These are phyloP conservation scores for Ophion obscuratus DNA, from an alignment of 2,888 invertebrate species.

Conservation along the genomic window DNA sequence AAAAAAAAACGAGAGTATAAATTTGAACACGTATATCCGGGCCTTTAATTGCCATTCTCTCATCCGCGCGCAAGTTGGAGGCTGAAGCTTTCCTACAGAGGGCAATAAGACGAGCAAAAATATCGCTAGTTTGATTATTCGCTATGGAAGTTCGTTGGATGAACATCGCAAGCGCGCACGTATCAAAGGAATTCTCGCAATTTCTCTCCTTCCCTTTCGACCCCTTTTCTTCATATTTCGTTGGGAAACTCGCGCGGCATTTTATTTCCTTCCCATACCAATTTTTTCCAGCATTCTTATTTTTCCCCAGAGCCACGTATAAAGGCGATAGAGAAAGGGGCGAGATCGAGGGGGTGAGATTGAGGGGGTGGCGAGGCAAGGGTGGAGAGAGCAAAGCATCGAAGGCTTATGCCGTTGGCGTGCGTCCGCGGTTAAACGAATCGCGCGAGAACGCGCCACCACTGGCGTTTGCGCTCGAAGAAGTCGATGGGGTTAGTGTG, in stretches of 20 bases:
- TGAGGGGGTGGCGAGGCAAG: neutral
- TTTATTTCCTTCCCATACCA: slow-evolving; percentile 29
- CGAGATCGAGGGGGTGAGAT: slow-evolving; percentile 1
- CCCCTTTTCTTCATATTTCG: slow-evolving; percentile 52
- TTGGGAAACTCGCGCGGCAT: slow-evolving; percentile 46
- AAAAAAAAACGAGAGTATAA: slow-evolving; percentile 3
- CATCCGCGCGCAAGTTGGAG: slow-evolving; percentile 1
- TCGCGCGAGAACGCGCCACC: slow-evolving; percentile 67
- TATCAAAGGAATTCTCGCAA: slow-evolving; percentile 51
- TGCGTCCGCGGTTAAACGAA: slow-evolving; percentile 68
- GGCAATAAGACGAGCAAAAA: neutral
- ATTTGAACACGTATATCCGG: slow-evolving; percentile 1
- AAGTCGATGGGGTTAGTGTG: slow-evolving; percentile 7
- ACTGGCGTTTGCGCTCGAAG: slow-evolving; percentile 33
- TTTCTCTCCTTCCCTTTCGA: slow-evolving; percentile 36
- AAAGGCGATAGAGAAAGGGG: slow-evolving; percentile 16
- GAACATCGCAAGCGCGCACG: slow-evolving; percentile 13
- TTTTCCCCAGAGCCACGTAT: slow-evolving; percentile 42
- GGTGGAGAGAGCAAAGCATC: slow-evolving; percentile 13
- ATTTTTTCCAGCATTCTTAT: slow-evolving; percentile 61
- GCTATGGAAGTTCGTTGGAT: slow-evolving; percentile 39
- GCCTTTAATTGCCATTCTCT: slow-evolving; percentile 43
- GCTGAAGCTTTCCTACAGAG: neutral
- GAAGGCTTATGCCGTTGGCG: slow-evolving; percentile 62
- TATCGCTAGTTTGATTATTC: slow-evolving; percentile 62